A percentile compares a stretch with the other conserved stretches of the same genome.
Conservation (phyloP, 2,888 invertebrate genomes). For the Tribolium freemani region DNA sequence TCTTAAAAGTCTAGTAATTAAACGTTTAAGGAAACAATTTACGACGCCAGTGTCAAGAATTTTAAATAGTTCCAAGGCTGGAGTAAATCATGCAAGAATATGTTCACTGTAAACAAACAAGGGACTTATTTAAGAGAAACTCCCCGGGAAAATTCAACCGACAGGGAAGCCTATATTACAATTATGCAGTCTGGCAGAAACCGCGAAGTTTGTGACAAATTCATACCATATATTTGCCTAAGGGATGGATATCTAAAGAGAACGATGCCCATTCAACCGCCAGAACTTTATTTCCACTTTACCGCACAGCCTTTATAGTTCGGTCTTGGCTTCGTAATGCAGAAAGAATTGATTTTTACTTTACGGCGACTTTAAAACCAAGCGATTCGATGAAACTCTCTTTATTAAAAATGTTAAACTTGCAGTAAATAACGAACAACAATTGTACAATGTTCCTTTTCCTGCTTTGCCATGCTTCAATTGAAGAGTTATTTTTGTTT, state of each 20-base stretch:
- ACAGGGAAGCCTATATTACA: conserved; percentile 3
- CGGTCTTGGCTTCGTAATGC: conserved; percentile 26
- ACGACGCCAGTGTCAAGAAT: conserved; percentile 38
- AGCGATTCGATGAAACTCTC: conserved; percentile 7
- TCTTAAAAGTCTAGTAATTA: conserved; percentile 39
- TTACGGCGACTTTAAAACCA: background rate
- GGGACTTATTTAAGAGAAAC: background rate
- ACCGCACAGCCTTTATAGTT: conserved; percentile 33
- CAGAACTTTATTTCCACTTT: conserved; percentile 38
- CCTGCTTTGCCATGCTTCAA: background rate
- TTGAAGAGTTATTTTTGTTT: too few relatives aligned
- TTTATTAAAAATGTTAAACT: conserved; percentile 24
- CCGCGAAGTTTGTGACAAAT: conserved; percentile 33
- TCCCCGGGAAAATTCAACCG: background rate
- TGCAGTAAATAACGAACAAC: conserved; percentile 12
- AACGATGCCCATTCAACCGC: conserved; percentile 32
- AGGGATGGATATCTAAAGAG: conserved; percentile 25
- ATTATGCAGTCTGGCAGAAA: conserved; percentile 20
- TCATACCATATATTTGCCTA: conserved; percentile 31
- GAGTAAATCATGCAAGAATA: conserved; percentile 6
- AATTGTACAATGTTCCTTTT: too few relatives aligned
- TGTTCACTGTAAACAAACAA: conserved; percentile 4
- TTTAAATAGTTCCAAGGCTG: conserved; percentile 34
- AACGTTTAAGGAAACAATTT: conserved; percentile 43
- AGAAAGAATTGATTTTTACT: conserved; percentile 37